Base-by-base conservation (phyloP, 2,888 invertebrate species). In the Smittia aterrima region DNA sequence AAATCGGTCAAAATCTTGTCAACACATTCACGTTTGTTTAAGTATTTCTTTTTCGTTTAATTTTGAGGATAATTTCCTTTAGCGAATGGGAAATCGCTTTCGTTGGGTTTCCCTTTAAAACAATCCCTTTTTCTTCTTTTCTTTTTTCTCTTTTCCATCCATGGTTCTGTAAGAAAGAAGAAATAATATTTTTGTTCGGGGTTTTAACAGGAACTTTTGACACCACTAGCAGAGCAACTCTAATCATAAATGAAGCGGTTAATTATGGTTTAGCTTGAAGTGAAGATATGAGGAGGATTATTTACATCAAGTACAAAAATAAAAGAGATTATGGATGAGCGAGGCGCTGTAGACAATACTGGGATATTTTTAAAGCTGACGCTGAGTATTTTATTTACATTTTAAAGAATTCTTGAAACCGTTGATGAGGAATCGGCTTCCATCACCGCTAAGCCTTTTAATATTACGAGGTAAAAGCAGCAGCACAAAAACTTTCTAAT, bases 81-180 rank as follows among this genome's bases (percentile, higher is more conserved):
- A 32, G 32, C 32, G 32, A 32, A 9, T 32, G 32, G 32, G 32
- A 32, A 32, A 3, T 32, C 9, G 32, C 32, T 32, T 9, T 9
- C 32, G 32, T 9, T 32, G 4, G 32, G 9, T 32, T 32, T 32
- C 40, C 62, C n/a, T n/a, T 88, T 91, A 93, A 85, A 94, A 93
- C 85, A 93, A 89, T 83, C 93, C 92, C 86, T 93, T 93, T 87
- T 91, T 92, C 88, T 93, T 93, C 87, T 92, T 92, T 82, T 87
- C 90, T 86, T 93, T 93, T 84, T 93, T 92, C 80, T 92, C 92
- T 85, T 93, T 92, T 79, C 93, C 93, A 81, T 93, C 93, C 78
- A 92, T 89, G 77, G 91, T 86, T 84, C 90, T 91, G 87, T 77
- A 88, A 89, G 75, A 77, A 77, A 68, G 40, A 25, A 67, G 16